phyloP scores from a whole-genome alignment of 1,140 invertebrate species.

The Aphis gossypii region DNA sequence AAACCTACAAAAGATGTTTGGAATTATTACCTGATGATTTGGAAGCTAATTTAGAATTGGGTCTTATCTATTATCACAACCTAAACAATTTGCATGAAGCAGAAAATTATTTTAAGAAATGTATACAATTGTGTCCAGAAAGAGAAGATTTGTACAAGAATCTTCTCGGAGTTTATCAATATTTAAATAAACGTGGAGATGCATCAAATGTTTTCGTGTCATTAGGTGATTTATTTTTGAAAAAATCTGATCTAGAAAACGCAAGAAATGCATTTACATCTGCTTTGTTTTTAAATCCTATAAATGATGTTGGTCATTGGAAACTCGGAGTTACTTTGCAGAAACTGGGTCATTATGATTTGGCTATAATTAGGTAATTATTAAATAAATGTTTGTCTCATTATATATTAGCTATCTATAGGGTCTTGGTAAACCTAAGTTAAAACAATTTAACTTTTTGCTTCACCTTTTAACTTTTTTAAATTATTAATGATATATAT shows the following conservation, averaged over 20 bases:
- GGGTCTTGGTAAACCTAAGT: background rate
- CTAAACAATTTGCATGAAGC: background rate
- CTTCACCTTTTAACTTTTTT: too few relatives aligned
- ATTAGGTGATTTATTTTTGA: background rate
- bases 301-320: background rate
- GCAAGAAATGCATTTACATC: background rate
- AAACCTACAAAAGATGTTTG: background rate
- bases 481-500: background rate
- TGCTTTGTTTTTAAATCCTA: background rate
- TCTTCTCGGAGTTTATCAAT: background rate
- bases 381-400: background rate
- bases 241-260: background rate
- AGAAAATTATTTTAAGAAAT: background rate
- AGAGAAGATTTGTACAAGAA: background rate
- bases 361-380: constrained; percentile 16
- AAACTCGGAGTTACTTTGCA: background rate
- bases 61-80: background rate
- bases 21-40: background rate
- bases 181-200: background rate
- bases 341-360: background rate
- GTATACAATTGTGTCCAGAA: background rate
- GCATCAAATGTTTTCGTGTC: background rate
- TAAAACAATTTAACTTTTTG: background rate
- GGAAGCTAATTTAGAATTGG: background rate
- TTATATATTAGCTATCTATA: background rate